These are phyloP conservation scores for Eilema sororculum DNA, from an alignment of 2,888 invertebrate species.

Conservation along the genomic window DNA sequence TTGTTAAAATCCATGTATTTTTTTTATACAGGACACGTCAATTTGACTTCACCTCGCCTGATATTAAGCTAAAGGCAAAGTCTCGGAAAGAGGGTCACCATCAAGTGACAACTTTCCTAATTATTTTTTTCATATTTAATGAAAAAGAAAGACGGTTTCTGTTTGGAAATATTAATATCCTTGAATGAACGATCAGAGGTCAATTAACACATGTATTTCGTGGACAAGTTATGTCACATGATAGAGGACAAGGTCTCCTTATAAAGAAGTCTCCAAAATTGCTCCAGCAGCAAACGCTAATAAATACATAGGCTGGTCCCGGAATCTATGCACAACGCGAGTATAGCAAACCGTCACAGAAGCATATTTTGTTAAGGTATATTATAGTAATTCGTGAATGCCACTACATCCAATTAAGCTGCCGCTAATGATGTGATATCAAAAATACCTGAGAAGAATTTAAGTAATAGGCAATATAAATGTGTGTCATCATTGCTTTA, in stretches of 20 bases:
- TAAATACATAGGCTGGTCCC: background rate
- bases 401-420: background rate
- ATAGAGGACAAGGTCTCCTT: background rate
- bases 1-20: background rate
- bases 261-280: background rate
- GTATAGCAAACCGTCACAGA: too few species aligned
- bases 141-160: too few species aligned
- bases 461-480: background rate
- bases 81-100: too few species aligned
- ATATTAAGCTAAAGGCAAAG: too few species aligned
- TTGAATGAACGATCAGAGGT: too few species aligned
- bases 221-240: background rate
- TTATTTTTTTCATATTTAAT: background rate
- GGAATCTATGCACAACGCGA: background rate
- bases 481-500: background rate
- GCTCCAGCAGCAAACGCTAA: background rate
- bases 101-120: too few species aligned
- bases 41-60: too few species aligned
- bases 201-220: background rate
- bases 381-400: background rate
- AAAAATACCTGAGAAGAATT: background rate
- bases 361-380: background rate
- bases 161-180: too few species aligned
- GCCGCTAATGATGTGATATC: background rate
- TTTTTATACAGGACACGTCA: too few species aligned